Conservation (phyloP, 2,113 vertebrate species). For the Noctilio leporinus region DNA sequence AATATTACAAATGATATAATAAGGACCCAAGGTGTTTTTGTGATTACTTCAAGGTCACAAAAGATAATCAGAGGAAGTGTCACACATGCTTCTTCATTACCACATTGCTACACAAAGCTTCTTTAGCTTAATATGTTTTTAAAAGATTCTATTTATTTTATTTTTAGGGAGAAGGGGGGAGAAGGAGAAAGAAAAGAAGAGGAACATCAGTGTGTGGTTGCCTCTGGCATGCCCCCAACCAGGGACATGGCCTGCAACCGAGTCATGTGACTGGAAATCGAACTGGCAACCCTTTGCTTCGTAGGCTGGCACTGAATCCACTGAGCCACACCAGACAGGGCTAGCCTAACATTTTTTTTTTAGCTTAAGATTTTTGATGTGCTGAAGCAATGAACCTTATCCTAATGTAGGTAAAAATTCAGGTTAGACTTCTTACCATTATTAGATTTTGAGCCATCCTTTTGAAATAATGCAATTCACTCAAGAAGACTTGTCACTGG, state of each 20-base stretch:
- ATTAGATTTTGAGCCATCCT: conserved; percentile 29
- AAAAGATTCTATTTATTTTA: no score
- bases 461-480: conserved; percentile 46
- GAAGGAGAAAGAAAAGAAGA: no score
- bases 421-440: background rate
- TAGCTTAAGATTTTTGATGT: background rate
- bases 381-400: background rate
- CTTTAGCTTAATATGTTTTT: background rate
- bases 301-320: no score
- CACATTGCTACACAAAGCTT: background rate
- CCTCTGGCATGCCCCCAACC: no score
- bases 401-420: background rate
- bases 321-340: no score
- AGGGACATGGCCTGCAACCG: no score
- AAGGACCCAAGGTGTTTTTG: background rate
- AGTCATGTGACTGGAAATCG: no score
- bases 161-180: no score
- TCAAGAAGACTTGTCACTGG: background rate
- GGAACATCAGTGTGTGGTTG: no score
- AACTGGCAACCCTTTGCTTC: no score
- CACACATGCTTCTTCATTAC: background rate
- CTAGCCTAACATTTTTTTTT: no score
- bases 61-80: background rate
- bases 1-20: background rate
- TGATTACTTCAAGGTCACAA: background rate